A percentile compares a stretch with the other conserved stretches of the same genome.
Evolutionary conservation across 2,113 vertebrate genomes (phyloP).

Genomic region (Zootoca vivipara): DNA sequence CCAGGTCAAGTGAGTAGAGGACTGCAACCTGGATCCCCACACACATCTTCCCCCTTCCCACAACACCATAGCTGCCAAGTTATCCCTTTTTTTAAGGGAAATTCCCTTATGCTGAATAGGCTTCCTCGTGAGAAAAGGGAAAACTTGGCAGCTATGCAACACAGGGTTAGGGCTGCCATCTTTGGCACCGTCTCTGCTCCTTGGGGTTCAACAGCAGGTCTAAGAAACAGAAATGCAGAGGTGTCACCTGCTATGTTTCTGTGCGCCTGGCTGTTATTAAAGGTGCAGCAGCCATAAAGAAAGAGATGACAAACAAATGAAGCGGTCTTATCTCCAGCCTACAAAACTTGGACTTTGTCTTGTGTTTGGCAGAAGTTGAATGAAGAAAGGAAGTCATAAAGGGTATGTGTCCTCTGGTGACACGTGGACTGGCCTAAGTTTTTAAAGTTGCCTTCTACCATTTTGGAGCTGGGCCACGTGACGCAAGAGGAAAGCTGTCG

Average conservation of each 20-base stretch:
- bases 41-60: no score
- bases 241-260: not conserved
- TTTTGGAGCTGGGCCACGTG: not conserved
- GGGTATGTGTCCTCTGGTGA: not conserved
- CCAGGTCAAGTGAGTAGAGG: no score
- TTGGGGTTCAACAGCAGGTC: not conserved
- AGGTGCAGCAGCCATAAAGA: not conserved
- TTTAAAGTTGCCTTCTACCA: not conserved
- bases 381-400: not conserved
- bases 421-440: not conserved
- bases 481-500: not conserved
- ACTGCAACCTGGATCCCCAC: not conserved
- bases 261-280: not conserved
- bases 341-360: not conserved
- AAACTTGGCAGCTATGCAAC: no score
- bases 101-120: no score
- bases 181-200: not conserved
- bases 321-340: not conserved
- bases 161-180: not conserved
- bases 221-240: not conserved
- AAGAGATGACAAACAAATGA: not conserved
- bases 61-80: no score
- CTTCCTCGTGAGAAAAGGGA: no score
- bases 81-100: no score
- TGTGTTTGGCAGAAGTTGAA: not conserved